Evolutionary conservation across 2,888 invertebrate genomes (phyloP), one percentile per base, ranked within the genome.

Genomic region (Rhyacophila evoluta): DNA sequence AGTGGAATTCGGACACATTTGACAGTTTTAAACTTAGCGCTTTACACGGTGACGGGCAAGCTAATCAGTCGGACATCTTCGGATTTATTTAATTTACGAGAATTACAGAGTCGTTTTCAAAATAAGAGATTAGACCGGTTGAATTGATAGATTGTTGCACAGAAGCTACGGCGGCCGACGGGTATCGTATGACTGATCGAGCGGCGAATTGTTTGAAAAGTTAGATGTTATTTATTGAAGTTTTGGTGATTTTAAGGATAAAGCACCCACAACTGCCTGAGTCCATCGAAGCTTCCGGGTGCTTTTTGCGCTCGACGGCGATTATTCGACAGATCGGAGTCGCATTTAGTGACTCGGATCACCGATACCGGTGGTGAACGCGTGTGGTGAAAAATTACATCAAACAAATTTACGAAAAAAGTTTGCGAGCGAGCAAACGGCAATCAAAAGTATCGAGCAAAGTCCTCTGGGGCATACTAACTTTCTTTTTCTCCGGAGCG

Each of bases 401-500:
- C 19, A 19, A 55, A 55, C 55, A 69, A 33, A 27, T 33, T 33
- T 33, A 69, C 69, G 11, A 27, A 69, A 69, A 69, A 69, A 69
- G 69, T 69, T 69, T 69, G 12, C 69, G 69, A 69, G 69, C 37
- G 71, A 33, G 41, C 37, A 74, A 74, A 77, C 77, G 80, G 77
- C 70, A 73, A 80, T 77, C 70, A 80, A 80, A 80, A 76, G 80
- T 72, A 77, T 77, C 80, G 80, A 80, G 80, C 70, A 55, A 71
- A 73, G 28, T 72, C 74, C 80, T 75, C 77, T 74, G 75, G 80
- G 79, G 75, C 73, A 79, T 82, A 82, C 82, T 82, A 82, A 82
- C 81, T 82, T 82, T 82, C 82, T 82, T 82, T 78, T 82, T 82
- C 78, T 82, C 82, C 74, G 82, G 81, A 79, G 82, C 82, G 79